phyloP scores from a whole-genome alignment of 2,888 invertebrate species.

The Cantharis flavilabris region DNA sequence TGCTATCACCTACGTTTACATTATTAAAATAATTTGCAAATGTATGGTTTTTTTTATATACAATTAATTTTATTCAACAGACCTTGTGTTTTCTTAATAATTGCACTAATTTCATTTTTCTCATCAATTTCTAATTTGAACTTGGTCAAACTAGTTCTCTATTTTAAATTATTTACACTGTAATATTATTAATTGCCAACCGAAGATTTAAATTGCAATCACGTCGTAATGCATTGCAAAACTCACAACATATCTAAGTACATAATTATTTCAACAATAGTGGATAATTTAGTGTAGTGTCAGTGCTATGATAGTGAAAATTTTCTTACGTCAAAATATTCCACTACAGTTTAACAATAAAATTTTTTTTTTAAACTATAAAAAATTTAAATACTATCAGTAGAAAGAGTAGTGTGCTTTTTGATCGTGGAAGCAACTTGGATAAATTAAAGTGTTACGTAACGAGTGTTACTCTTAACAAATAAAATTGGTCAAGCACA shows the following conservation, averaged over 20 bases:
- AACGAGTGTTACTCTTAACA: constrained; percentile 19
- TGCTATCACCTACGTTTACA: constrained; percentile 24
- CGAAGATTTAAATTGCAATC: constrained; percentile 6
- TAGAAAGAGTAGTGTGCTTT: not conserved
- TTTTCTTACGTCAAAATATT: not conserved
- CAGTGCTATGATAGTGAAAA: not conserved
- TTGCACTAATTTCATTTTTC: constrained; percentile 19
- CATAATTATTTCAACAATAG: not conserved
- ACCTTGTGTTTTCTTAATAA: constrained; percentile 21
- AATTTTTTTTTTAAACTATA: not conserved
- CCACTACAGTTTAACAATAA: not conserved
- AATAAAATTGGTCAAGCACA: constrained; percentile 2
- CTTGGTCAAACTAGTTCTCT: constrained; percentile 15
- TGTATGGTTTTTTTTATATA: constrained; percentile 11
- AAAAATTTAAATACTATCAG: constrained; percentile 1
- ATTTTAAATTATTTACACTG: constrained; percentile 10
- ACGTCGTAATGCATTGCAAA: constrained; percentile 10
- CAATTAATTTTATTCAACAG: constrained; percentile 13
- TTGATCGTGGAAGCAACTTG: constrained; percentile 28
- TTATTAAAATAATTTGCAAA: constrained; percentile 23
- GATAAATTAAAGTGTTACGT: constrained; percentile 16
- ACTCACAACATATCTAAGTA: constrained; percentile 11
- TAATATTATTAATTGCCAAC: constrained; percentile 10
- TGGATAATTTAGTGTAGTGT: constrained; percentile 8
- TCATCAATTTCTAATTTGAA: constrained; percentile 8